Percentiles rank a stretch among this genome's conserved stretches.
Conservation (phyloP, 1,140 invertebrate genomes). For the Orchestia grillus region DNA sequence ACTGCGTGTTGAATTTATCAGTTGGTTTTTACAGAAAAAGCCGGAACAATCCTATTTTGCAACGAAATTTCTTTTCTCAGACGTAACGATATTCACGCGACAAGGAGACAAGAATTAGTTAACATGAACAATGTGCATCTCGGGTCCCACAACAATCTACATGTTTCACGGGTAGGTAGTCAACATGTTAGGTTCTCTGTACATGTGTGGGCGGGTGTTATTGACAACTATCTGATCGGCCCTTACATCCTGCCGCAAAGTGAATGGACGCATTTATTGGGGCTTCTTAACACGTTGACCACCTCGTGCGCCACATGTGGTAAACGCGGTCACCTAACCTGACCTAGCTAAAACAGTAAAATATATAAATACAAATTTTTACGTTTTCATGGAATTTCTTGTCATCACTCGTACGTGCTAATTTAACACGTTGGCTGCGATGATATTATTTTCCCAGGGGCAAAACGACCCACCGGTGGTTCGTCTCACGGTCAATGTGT, state of each 20-base stretch:
- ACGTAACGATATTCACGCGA: slow-evolving; percentile 41
- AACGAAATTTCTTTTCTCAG: slow-evolving; percentile 16
- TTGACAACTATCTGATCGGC: no score
- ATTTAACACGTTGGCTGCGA: no score
- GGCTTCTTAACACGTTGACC: neutral
- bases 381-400: no score
- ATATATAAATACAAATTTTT: no score
- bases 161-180: neutral
- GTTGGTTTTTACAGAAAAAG: no score
- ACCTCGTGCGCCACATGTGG: no score
- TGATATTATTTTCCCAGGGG: no score
- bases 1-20: slow-evolving; percentile 34
- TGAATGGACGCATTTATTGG: neutral
- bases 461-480: no score
- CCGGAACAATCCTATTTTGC: slow-evolving; percentile 16
- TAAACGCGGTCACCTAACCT: no score
- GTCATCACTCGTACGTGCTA: no score
- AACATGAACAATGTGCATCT: slow-evolving; percentile 13
- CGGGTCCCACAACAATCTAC: slow-evolving; percentile 28
- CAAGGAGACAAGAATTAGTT: neutral
- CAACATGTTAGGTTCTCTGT: slow-evolving; percentile 13
- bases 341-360: no score
- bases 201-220: slow-evolving; percentile 36
- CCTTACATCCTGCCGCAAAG: neutral
- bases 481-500: no score